Base-by-base conservation (phyloP, 2,797 vertebrate species). In the Arvicola amphibius region DNA sequence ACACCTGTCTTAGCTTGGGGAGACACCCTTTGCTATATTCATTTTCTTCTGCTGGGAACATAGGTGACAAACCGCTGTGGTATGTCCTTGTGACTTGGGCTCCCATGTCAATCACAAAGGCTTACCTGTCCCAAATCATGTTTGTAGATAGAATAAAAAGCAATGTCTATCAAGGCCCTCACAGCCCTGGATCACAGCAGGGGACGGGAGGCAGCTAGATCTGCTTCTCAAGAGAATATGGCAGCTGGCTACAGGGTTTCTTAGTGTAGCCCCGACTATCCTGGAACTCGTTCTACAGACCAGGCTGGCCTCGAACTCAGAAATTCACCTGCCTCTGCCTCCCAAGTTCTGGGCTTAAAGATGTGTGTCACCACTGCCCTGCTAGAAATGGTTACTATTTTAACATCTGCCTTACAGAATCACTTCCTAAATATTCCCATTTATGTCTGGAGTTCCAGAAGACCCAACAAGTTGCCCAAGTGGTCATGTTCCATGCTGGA, bases 71-170 rank as follows among this genome's bases (percentile, higher is more conserved):
- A 59, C 32, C 32, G 2, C 63, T 3, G 23, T 23, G 21, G 29
- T 23, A 23, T 43, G 51, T 74, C 37, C 34, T 48, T 1, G 0
- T n/a, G 1, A 11, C 59, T 65, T 61, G 23, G 4, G 51, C 2
- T 2, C 34, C 17, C 1, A 0, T 19, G 5, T 84, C 76, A 23
- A 86, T 61, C 17, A 7, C 21, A n/a, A 71, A 74, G 46, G 4
- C 29, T 63, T 40, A 25, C 1, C 0, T 46, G 0, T 29, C 76
- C 11, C n/a, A 7, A 27, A 14, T 34, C 6, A 5, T 23, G 17
- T 59, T 21, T 48, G 16, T 17, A 73, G 40, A 63, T 8, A 5
- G 13, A 65, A 32, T 40, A 5, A 13, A 65, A 32, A n/a, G 83
- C 48, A 83, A 11, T n/a, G 40, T 40, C 13, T 0, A 25, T 7